Conservation (phyloP, 2,113 vertebrate species). For the Chionis minor region DNA sequence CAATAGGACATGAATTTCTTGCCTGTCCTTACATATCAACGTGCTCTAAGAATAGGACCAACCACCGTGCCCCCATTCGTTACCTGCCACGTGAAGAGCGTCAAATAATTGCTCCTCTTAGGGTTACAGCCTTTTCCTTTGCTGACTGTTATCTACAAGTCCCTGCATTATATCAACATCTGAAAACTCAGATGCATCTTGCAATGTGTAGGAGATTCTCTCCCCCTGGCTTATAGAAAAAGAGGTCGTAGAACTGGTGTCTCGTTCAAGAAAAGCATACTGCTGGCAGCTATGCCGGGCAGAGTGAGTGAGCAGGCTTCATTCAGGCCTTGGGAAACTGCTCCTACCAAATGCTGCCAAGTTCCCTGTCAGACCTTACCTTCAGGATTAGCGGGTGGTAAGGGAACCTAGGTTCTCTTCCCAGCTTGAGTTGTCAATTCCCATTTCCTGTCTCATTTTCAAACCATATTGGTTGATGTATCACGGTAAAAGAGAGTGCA, state of each 20-base stretch:
- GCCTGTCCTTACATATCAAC: neutral
- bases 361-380: neutral
- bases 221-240: neutral
- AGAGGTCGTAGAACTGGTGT: neutral
- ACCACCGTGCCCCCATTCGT: neutral
- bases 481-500: neutral
- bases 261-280: neutral
- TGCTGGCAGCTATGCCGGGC: neutral
- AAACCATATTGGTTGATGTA: neutral
- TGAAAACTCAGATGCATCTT: neutral
- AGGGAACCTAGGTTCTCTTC: neutral
- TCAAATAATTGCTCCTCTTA: neutral
- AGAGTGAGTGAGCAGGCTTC: neutral
- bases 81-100: neutral
- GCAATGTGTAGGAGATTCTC: neutral
- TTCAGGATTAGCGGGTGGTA: neutral
- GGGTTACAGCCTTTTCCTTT: neutral
- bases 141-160: neutral
- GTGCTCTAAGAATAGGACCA: neutral
- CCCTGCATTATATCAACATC: neutral
- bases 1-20: neutral
- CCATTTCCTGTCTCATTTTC: neutral
- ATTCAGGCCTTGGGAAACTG: neutral
- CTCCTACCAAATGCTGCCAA: neutral
- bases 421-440: neutral